phyloP scores from a whole-genome alignment of 2,888 invertebrate species.

The Aphodius granarius region DNA sequence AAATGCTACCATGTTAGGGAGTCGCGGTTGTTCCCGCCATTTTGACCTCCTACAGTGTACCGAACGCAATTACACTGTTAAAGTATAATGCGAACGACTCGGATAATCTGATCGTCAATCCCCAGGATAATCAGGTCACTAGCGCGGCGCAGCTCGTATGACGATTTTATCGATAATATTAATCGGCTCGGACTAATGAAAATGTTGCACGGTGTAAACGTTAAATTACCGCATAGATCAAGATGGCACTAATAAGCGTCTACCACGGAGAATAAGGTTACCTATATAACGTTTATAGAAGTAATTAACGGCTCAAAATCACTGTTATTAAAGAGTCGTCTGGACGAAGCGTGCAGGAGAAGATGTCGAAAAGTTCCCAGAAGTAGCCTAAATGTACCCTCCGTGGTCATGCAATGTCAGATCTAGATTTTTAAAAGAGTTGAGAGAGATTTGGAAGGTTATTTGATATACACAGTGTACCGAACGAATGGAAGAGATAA shows the following conservation, averaged over 20 bases:
- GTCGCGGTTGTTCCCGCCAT: no score
- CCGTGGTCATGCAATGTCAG: not conserved
- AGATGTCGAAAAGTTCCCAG: not conserved
- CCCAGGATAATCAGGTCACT: not conserved
- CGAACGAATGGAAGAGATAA: no score
- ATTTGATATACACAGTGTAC: no score
- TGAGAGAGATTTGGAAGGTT: not conserved
- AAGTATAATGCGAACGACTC: not conserved
- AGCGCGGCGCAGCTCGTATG: not conserved
- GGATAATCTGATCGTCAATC: not conserved
- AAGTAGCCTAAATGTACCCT: not conserved
- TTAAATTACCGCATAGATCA: not conserved
- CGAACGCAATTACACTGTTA: not conserved
- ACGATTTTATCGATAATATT: not conserved
- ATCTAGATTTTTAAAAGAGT: not conserved
- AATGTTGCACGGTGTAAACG: not conserved
- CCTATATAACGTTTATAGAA: not conserved
- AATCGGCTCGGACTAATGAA: not conserved
- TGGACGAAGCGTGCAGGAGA: not conserved
- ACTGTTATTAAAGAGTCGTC: not conserved
- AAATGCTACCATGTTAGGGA: no score
- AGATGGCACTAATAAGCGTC: not conserved
- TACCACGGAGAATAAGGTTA: not conserved
- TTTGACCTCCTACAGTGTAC: no score
- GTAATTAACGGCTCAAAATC: not conserved